Conservation (phyloP, 2,797 vertebrate species). For the Chaetophractus vellerosus region DNA sequence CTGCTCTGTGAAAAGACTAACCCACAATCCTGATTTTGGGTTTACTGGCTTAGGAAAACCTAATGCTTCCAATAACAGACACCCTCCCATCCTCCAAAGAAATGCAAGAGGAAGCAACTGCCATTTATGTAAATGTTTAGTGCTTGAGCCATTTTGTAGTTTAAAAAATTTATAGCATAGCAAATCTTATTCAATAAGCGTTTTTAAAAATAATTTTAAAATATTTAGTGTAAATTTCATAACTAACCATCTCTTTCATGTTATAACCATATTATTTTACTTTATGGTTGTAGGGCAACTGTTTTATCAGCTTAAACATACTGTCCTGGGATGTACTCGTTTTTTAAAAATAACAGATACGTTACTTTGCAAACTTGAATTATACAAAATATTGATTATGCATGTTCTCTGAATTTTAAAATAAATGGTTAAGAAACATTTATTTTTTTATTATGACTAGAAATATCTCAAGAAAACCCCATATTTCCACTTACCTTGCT, state of each 20-base stretch:
- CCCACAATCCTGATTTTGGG: not conserved
- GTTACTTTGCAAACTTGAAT: conserved; percentile 30
- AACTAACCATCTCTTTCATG: not conserved
- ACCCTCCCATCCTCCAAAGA: not conserved
- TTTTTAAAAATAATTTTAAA: not conserved
- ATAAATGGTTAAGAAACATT: conserved; percentile 3
- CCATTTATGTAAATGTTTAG: not conserved
- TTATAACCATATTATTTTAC: conserved; percentile 31
- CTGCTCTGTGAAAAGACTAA: conserved; percentile 27
- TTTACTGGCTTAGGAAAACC: not conserved
- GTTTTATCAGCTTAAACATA: conserved; percentile 17
- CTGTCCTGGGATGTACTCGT: not conserved
- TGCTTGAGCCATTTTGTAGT: not conserved
- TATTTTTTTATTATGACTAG: not conserved
- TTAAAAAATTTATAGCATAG: conserved; percentile 24
- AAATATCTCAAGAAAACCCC: not conserved
- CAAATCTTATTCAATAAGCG: not conserved
- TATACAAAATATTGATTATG: not conserved
- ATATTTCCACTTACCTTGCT: not conserved
- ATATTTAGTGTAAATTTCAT: conserved; percentile 29
- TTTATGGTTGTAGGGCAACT: not conserved
- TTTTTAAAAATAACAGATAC: not conserved
- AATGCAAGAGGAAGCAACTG: not conserved
- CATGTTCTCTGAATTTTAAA: not conserved
- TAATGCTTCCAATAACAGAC: conserved; percentile 18